Evolutionary conservation across 2,113 vertebrate species (phyloP), one percentile per base, ranked within the genome.

Genomic region (Motacilla tschutschensis): DNA sequence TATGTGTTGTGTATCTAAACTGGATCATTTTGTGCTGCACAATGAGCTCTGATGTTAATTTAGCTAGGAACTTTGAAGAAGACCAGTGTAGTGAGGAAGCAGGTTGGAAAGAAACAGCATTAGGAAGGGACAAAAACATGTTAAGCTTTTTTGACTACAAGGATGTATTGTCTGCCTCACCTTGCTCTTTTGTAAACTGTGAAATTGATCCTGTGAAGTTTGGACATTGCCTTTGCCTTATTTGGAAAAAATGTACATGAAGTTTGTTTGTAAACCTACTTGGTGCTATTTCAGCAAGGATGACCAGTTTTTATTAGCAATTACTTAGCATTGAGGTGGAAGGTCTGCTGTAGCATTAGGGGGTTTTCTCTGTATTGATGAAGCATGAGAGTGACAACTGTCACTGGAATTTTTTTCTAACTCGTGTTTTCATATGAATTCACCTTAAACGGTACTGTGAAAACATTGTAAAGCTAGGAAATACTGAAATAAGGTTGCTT

Each of bases 401-500:
- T 55, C 35, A 44, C 11, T 64, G 57, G 29, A 64, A 3, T 58
- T 73, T 76, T 69, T 80, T 83, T 71, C 14, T 35, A 8, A 33
- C 15, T 35, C 14, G 1, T 35, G n/a, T 72, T 89, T 75, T 75
- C 1, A 0, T 79, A 4, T 72, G 28, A 75, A 63, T 64, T 62
- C 22, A 79, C 21, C 17, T 71, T 67, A 64, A 64, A 70, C 1
- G 5, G 17, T 86, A 51, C 33, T 55, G 33, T 53, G 55, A 75
- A 75, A 64, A 57, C 13, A n/a, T 21, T 74, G 53, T 88, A 83
- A 69, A 72, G 26, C n/a, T 62, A 62, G 44, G 14, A 90, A 84
- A 69, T 72, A 13, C 12, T 91, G 75, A 67, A 94, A 62, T 69
- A 72, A 88, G 74, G 8, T 90, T 76, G 66, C 29, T 78, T 76